A percentile compares a stretch with the other conserved stretches of the same genome.
Evolutionary conservation across 2,113 vertebrate genomes (phyloP).

Genomic region (Calonectris borealis): DNA sequence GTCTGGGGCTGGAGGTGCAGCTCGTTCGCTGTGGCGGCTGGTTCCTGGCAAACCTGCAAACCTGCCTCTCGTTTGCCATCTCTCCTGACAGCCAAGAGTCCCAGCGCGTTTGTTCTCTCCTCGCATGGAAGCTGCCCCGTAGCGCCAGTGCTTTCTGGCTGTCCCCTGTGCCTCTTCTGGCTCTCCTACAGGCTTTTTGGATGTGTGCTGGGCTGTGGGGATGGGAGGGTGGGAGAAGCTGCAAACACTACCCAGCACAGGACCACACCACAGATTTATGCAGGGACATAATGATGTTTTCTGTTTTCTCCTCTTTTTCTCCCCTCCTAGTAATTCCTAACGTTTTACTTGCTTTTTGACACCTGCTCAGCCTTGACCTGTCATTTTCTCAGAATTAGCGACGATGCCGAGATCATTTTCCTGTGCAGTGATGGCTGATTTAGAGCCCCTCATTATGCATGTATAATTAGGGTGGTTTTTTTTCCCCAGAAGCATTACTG

Average conservation of each 20-base stretch:
- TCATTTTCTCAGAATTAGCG: conserved; percentile 49
- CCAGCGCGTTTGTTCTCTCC: background rate
- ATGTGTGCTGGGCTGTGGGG: background rate
- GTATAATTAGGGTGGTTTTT: conserved; percentile 39
- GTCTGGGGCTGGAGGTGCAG: background rate
- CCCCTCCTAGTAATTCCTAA: background rate
- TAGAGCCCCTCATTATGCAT: conserved; percentile 60
- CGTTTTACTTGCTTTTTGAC: conserved; percentile 42
- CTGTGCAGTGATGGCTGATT: conserved; percentile 34
- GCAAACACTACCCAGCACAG: background rate
- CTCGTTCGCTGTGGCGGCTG: accelerated
- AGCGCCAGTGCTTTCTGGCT: background rate
- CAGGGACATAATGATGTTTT: background rate
- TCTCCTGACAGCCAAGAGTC: background rate
- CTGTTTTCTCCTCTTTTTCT: background rate
- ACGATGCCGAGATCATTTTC: background rate
- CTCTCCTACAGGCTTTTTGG: background rate
- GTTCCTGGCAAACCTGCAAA: background rate
- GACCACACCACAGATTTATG: background rate
- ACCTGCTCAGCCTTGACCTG: conserved; percentile 54
- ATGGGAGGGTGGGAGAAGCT: background rate
- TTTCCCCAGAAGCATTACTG: conserved; percentile 30
- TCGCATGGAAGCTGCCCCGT: background rate
- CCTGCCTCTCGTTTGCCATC: background rate
- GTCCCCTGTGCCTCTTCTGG: background rate